Percentiles rank a stretch among this genome's conserved stretches.
phyloP scores from a whole-genome alignment of 92 coral and sea anemone genomes.

The Montipora capitata region DNA sequence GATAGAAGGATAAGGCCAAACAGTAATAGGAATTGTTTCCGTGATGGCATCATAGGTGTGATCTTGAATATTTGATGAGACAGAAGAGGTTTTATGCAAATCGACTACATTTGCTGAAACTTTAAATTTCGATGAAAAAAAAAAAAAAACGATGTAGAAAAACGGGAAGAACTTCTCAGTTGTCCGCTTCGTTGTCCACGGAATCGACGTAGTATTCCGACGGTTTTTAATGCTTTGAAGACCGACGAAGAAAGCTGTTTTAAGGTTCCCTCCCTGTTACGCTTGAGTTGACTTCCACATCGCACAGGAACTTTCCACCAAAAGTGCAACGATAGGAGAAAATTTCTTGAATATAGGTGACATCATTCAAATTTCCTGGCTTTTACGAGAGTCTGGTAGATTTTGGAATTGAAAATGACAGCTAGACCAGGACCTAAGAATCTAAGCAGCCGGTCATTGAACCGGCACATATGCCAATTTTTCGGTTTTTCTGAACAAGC shows the following conservation, averaged over 20 bases:
- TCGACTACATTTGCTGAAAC: no score
- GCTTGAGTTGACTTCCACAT: no score
- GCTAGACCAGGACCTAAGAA: conserved; percentile 29
- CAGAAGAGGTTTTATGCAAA: no score
- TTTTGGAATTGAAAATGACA: conserved; percentile 35
- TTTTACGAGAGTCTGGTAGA: conserved; percentile 22
- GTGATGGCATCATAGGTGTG: conserved; percentile 3
- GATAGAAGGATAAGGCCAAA: conserved; percentile 6
- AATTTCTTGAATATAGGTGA: conserved; percentile 43
- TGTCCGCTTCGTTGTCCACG: no score
- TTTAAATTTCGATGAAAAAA: not conserved
- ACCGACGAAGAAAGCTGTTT: no score
- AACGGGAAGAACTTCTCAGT: not conserved
- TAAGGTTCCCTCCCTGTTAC: no score
- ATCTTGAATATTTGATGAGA: not conserved
- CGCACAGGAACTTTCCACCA: no score
- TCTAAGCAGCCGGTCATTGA: conserved; percentile 30
- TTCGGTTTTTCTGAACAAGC: no score
- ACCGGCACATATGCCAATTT: not conserved
- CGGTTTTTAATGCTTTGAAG: no score
- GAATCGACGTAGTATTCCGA: no score
- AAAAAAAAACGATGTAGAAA: conserved; percentile 15
- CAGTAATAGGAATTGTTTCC: conserved; percentile 10
- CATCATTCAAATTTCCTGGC: conserved; percentile 38
- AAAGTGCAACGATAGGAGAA: conserved; percentile 3